Evolutionary conservation across 2,888 invertebrate genomes (phyloP), one percentile per base, ranked within the genome.

Genomic region (Clistopyga incitator): DNA sequence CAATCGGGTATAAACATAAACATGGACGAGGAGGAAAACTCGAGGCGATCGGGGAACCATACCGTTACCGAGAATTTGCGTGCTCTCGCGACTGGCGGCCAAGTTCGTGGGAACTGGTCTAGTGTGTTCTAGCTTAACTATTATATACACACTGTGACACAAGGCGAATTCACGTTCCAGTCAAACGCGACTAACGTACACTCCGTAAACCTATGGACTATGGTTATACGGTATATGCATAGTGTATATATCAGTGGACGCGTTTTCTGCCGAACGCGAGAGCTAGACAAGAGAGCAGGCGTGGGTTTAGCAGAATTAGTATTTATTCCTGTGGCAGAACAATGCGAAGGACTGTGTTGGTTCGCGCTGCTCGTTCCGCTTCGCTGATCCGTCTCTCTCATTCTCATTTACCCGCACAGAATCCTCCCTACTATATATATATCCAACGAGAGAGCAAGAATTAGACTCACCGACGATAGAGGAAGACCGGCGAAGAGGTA

Each of bases 91-190:
- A 61, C 15, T 20, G 81, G 84, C 86, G 81, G 84, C 85, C 84
- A 86, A 85, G 81, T 85, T 90, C 92, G 92, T 93, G 92, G 92
- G 92, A 93, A 93, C 90, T 91, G 87, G 90, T 90, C 91, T 91
- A 90, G 89, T 88, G 87, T 89, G 89, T 91, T 89, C 89, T 82
- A 75, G 78, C 71, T 64, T 65, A 76, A 52, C 71, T 71, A 3
- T 56, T 38, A 70, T 70, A 54, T 54, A 70, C 52, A 70, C 50
- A 70, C 15, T 29, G 15, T 29, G 18, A 15, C 4, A 42, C 10
- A 18, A 50, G 18, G 50, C 50, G n/a, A 50, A 50, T 50, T n/a
- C 50, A 18, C 18, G 50, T 23, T 6, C 1, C 13, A 23, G 23
- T 8, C 54, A 13, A 54, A 23, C 54, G 54, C 11, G 23, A 54